Percentiles rank a stretch among this genome's conserved stretches.
These are phyloP conservation scores for Erynnis tages DNA, from an alignment of 2,888 invertebrate genomes.

Conservation along the genomic window DNA sequence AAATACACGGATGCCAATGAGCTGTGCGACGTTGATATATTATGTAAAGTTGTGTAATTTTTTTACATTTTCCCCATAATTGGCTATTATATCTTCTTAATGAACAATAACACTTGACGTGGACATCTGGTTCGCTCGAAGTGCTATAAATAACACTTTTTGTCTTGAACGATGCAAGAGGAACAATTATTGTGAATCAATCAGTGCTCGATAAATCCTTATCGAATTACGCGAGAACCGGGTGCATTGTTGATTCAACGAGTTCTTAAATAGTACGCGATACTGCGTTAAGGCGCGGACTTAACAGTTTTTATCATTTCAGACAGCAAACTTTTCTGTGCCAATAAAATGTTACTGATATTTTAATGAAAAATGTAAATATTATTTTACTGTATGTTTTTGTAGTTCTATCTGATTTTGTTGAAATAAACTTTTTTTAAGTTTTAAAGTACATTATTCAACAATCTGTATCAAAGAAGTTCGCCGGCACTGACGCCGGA, in stretches of 20 bases:
- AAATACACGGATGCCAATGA: slow-evolving; percentile 16
- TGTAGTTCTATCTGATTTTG: no score
- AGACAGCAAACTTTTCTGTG: no score
- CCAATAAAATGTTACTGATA: no score
- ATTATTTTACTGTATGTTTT: no score
- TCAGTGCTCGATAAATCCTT: slow-evolving; percentile 9
- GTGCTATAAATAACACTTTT: slow-evolving; percentile 19
- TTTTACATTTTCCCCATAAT: slow-evolving; percentile 25
- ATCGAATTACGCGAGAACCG: slow-evolving; percentile 20
- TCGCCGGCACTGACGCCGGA: no score
- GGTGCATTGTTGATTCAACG: slow-evolving; percentile 12
- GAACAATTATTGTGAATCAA: slow-evolving; percentile 9
- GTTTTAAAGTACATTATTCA: no score
- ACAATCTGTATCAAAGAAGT: no score
- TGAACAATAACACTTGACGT: slow-evolving; percentile 23
- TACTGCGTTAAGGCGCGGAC: no score
- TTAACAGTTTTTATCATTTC: no score
- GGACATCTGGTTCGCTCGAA: slow-evolving; percentile 19
- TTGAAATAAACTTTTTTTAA: no score
- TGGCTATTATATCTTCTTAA: slow-evolving; percentile 26
- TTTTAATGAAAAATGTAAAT: no score
- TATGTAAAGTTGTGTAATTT: slow-evolving; percentile 19
- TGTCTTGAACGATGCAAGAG: slow-evolving; percentile 5
- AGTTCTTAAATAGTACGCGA: slow-evolving; percentile 12
- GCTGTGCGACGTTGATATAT: slow-evolving; percentile 14